These are phyloP conservation scores for Naso thynnoides DNA, from an alignment of 2,797 vertebrate genomes.

Conservation along the genomic window DNA sequence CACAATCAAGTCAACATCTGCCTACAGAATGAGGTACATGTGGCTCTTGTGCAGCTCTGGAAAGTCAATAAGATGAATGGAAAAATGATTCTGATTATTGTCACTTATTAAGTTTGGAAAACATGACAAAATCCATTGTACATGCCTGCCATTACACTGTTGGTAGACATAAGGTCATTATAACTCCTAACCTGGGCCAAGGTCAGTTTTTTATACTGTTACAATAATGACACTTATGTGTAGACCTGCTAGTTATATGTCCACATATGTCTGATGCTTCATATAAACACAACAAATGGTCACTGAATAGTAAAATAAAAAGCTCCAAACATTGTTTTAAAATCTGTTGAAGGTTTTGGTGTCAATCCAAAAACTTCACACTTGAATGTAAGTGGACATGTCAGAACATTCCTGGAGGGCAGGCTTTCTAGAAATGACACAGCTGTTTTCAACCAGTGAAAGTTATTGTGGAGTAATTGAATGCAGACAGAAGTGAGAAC, in stretches of 20 bases:
- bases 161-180: background rate
- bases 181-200: background rate
- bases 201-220: background rate
- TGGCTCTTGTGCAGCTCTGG: background rate
- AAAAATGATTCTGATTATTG: conserved; percentile 17
- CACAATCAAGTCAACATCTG: conserved; percentile 90
- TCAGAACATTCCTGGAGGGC: conserved; percentile 42
- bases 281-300: background rate
- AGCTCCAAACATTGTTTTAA: conserved; percentile 16
- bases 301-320: background rate
- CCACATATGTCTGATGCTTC: background rate
- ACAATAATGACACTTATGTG: background rate
- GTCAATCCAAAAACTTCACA: conserved; percentile 6
- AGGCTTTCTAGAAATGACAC: conserved; percentile 52
- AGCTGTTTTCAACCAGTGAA: conserved; percentile 39
- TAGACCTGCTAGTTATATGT: background rate
- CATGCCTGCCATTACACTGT: too few relatives aligned
- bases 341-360: background rate
- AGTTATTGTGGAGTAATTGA: conserved; percentile 38
- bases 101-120: conserved; percentile 6
- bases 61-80: background rate
- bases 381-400: background rate
- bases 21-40: conserved; percentile 90
- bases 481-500: conserved; percentile 20
- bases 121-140: background rate